Percentiles rank a stretch among this genome's conserved stretches.
Conservation (phyloP, 2,888 invertebrate genomes). For the Rhodophaea formosa region DNA sequence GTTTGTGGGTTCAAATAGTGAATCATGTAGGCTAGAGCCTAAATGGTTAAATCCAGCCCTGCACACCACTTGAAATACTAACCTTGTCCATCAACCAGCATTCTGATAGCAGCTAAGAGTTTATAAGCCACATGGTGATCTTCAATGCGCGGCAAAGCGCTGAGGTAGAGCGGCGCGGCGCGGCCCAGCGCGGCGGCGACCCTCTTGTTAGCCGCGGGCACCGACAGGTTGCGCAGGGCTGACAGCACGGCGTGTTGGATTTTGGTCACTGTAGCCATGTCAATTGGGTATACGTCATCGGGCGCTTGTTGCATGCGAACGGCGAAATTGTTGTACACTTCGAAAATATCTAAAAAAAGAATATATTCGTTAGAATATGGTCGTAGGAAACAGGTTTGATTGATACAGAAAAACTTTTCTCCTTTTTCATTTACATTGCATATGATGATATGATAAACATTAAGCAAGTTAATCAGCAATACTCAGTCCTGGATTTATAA, state of each 20-base stretch:
- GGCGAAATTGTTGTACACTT: slow-evolving; percentile 49
- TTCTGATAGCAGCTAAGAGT: slow-evolving; percentile 90
- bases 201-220: slow-evolving; percentile 88
- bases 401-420: no score
- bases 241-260: slow-evolving; percentile 88
- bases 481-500: no score
- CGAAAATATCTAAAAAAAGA: slow-evolving; percentile 57
- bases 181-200: slow-evolving; percentile 85
- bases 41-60: no score
- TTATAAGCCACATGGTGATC: slow-evolving; percentile 93
- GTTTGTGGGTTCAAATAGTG: no score
- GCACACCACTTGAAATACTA: slow-evolving; percentile 14
- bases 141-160: slow-evolving; percentile 84
- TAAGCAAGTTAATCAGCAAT: no score
- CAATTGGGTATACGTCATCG: slow-evolving; percentile 36
- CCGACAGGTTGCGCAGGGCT: slow-evolving; percentile 88
- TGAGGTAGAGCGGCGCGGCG: slow-evolving; percentile 78
- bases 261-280: slow-evolving; percentile 46
- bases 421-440: no score
- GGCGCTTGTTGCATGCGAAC: slow-evolving; percentile 39
- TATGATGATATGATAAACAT: no score
- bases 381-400: no score
- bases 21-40: no score
- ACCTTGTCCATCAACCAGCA: slow-evolving; percentile 93
- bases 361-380: background rate